Base-by-base conservation (phyloP, 2,113 vertebrate species). In the Eclectus roratus region DNA sequence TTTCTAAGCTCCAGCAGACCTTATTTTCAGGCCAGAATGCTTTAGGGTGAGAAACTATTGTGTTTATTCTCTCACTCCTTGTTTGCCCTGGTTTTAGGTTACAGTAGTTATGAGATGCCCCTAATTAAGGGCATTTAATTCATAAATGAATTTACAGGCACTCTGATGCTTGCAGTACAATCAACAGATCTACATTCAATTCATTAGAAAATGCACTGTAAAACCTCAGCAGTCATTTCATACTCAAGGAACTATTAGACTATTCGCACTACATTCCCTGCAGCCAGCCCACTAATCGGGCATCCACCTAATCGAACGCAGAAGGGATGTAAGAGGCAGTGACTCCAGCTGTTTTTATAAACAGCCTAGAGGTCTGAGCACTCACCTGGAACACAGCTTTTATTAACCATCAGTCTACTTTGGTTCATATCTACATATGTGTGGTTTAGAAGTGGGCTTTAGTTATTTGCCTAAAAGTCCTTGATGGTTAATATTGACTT, bases 401-500 rank as follows among this genome's bases (percentile, higher is more conserved):
- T 77, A 94, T 85, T 73, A 91, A 84, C 49, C 53, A 90, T n/a
- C 79, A 85, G 21, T 28, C 28, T 20, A 73, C 41, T 80, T 88
- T 52, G 35, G 44, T 95, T 80, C 58, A 44, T 70, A 79, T 49
- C 47, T 85, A 77, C 66, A 18, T 55, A 70, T 49, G 88, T 72
- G 56, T 47, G 47, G 47, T 41, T 88, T 89, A 89, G 58, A 14
- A 91, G 17, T 4, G 12, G 68, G 63, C 53, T 90, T 93, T 70
- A 49, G 19, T 73, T 9, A 1, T 82, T 70, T 91, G 28, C 31
- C 53, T 77, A 9, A 61, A 80, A 89, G 79, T 3, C 44, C 31
- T 72, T 73, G 63, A 79, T 69, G 29, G 80, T 91, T 96, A 88
- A 93, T 91, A 95, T 91, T 93, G 96, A 93, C 43, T 93, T 90